A percentile compares a stretch with the other conserved stretches of the same genome.
phyloP scores from a whole-genome alignment of 2,888 invertebrate species.

The Alviniconcha strummeri region DNA sequence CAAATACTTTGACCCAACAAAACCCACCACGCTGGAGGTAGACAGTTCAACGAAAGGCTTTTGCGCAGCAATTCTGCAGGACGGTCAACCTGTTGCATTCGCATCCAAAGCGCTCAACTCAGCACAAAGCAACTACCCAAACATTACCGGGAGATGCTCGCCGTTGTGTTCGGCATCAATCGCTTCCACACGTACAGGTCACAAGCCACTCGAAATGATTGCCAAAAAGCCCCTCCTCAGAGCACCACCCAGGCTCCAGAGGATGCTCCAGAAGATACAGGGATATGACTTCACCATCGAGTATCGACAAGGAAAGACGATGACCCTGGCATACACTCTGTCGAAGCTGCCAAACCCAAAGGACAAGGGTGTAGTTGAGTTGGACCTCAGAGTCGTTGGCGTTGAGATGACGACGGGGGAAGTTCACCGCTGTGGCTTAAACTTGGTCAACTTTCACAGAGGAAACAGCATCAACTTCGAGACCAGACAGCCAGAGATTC shows the following conservation, averaged over 20 bases:
- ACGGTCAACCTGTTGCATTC: conserved; percentile 48
- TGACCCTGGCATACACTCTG: conserved; percentile 41
- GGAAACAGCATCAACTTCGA: conserved; percentile 24
- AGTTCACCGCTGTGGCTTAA: conserved; percentile 6
- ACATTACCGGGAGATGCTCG: conserved; percentile 51
- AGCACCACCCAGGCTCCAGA: conserved; percentile 36
- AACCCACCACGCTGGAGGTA: conserved; percentile 42
- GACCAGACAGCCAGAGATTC: conserved; percentile 22
- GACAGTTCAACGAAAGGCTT: conserved; percentile 49
- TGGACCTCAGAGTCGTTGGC: conserved; percentile 36
- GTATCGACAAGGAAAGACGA: conserved; percentile 38
- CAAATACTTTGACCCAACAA: conserved; percentile 30
- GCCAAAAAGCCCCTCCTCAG: conserved; percentile 6
- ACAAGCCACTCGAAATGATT: conserved; percentile 55
- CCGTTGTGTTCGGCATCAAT: conserved; percentile 56
- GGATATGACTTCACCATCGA: conserved; percentile 38
- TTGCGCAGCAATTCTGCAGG: conserved; percentile 50
- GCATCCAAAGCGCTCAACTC: conserved; percentile 51
- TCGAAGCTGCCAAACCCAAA: conserved; percentile 37
- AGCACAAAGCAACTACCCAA: conserved; percentile 36
- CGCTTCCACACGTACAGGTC: conserved; percentile 58
- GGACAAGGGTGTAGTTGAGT: conserved; percentile 11
- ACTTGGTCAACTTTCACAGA: conserved; percentile 28
- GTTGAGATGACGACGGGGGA: conserved; percentile 2
- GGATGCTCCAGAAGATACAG: conserved; percentile 41